phyloP scores from a whole-genome alignment of 2,888 invertebrate genomes.

The Muschampia plurimacula region DNA sequence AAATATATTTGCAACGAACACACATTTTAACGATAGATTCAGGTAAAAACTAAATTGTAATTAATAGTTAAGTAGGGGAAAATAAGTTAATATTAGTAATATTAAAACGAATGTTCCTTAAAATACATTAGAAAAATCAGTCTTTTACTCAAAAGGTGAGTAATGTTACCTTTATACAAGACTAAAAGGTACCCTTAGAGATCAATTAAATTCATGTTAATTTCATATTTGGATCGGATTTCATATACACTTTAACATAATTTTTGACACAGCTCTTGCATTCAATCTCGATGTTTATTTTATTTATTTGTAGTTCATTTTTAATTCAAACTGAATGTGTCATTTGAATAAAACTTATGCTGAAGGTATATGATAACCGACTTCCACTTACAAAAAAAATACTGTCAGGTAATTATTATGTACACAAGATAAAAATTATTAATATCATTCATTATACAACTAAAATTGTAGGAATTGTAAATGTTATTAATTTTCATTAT shows the following conservation, averaged over 20 bases:
- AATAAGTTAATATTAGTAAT: slow-evolving; percentile 55
- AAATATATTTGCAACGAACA: slow-evolving; percentile 85
- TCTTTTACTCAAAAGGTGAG: slow-evolving; percentile 62
- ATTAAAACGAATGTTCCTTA: slow-evolving; percentile 48
- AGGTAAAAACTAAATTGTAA: slow-evolving; percentile 64
- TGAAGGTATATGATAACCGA: slow-evolving; percentile 43
- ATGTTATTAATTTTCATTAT: slow-evolving; percentile 8
- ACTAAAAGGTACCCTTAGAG: slow-evolving; percentile 77
- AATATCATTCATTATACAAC: slow-evolving; percentile 11
- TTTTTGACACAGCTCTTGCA: neutral
- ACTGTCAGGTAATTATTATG: slow-evolving; percentile 42
- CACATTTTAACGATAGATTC: slow-evolving; percentile 79
- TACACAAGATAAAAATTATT: slow-evolving; percentile 40
- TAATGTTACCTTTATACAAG: slow-evolving; percentile 57
- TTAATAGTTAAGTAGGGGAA: slow-evolving; percentile 69
- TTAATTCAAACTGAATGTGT: slow-evolving; percentile 5
- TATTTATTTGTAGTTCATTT: neutral
- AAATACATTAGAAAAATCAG: slow-evolving; percentile 73
- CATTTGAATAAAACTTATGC: slow-evolving; percentile 3
- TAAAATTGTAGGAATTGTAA: slow-evolving; percentile 26
- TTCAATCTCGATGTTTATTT: neutral
- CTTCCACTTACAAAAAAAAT: slow-evolving; percentile 41
- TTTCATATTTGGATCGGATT: slow-evolving; percentile 43
- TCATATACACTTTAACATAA: slow-evolving; percentile 39
- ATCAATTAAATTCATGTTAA: slow-evolving; percentile 59